Conservation (phyloP, 1,140 invertebrate species). For the Tetragnatha versicolor region DNA sequence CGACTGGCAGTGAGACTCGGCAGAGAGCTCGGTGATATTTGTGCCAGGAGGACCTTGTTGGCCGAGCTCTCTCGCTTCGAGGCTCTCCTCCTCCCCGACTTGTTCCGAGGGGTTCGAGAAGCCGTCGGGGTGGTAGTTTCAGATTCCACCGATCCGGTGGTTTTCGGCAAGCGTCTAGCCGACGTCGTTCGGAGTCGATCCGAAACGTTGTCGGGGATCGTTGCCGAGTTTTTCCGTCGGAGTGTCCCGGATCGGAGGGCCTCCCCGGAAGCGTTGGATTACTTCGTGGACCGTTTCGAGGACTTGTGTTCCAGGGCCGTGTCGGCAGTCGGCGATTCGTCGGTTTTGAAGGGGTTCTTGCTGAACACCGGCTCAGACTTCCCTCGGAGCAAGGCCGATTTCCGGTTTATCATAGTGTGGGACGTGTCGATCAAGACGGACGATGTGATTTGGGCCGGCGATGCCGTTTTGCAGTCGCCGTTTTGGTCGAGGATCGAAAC, state of each 20-base stretch:
- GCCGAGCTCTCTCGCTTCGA: not conserved
- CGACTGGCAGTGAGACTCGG: not conserved
- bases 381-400: not conserved
- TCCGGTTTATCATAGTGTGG: not conserved
- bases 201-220: not conserved
- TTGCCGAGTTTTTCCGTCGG: not conserved
- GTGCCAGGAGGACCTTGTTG: not conserved
- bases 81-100: not conserved
- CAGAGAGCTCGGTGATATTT: not conserved
- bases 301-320: not conserved
- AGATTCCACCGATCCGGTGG: too few relatives aligned
- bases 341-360: conserved; percentile 1
- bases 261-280: not conserved
- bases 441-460: not conserved
- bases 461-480: not conserved
- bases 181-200: too few relatives aligned
- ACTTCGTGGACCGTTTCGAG: not conserved
- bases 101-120: too few relatives aligned
- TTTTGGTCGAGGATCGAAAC: not conserved
- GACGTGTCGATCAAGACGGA: not conserved
- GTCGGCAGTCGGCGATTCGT: not conserved
- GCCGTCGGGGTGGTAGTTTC: too few relatives aligned
- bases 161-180: too few relatives aligned
- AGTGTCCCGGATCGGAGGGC: not conserved
- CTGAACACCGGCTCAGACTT: not conserved